Conservation (phyloP, 1,140 invertebrate genomes). For the Anastrepha ludens region DNA sequence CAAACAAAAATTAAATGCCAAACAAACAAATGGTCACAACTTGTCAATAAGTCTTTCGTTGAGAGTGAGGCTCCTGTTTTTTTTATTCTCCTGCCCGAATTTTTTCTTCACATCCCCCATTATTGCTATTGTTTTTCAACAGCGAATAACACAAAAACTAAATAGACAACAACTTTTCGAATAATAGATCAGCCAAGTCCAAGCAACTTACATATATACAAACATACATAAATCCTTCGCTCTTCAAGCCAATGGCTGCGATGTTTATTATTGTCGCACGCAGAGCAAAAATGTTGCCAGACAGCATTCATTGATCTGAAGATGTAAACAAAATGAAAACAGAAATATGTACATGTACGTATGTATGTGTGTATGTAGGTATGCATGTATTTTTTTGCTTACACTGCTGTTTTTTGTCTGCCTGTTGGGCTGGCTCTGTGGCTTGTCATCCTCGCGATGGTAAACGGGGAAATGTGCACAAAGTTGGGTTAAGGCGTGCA, state of each 20-base stretch:
- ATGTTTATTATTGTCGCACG: neutral
- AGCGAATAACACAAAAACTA: too few species aligned
- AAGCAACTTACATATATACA: too few species aligned
- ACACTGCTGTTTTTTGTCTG: neutral
- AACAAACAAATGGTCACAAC: too few species aligned
- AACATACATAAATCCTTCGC: neutral
- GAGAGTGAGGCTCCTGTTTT: too few species aligned
- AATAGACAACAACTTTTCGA: too few species aligned
- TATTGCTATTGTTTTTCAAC: too few species aligned
- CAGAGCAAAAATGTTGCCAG: conserved; percentile 3
- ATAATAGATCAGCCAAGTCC: too few species aligned
- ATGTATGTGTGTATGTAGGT: neutral
- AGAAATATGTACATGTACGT: neutral
- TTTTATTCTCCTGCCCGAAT: too few species aligned
- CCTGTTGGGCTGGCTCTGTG: neutral
- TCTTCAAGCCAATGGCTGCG: neutral
- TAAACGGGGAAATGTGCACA: conserved; percentile 31
- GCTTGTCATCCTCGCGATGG: conserved; percentile 26
- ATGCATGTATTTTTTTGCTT: neutral
- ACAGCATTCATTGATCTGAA: neutral
- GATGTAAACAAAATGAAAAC: neutral
- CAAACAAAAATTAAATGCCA: too few species aligned
- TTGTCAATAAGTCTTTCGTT: too few species aligned
- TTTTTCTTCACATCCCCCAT: too few species aligned
- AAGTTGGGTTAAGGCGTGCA: neutral